Evolutionary conservation across 1,140 invertebrate species (phyloP).

Genomic region (Drosophila kikkawai): DNA sequence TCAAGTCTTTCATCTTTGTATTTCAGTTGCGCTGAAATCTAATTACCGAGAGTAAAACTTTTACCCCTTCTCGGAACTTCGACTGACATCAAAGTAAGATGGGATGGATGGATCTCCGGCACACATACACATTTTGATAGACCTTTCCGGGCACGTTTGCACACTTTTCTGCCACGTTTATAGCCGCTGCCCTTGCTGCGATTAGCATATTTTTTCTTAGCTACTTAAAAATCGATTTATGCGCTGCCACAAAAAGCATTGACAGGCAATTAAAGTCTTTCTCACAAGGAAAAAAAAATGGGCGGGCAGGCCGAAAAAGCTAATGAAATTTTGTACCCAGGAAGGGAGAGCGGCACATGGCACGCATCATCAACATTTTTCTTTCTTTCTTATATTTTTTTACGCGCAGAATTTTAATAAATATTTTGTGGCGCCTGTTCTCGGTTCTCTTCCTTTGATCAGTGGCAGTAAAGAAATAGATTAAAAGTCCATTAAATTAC

Average conservation of each 20-base stretch:
- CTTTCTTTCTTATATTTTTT: constrained; percentile 22
- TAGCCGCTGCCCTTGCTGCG: constrained; percentile 21
- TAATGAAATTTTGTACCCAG: constrained; percentile 56
- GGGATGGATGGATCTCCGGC: constrained; percentile 10
- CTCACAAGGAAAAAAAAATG: constrained; percentile 1
- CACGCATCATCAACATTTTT: constrained; percentile 55
- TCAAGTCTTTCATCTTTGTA: constrained; percentile 25
- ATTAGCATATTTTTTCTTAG: constrained; percentile 57
- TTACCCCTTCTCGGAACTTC: neutral
- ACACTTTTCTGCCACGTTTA: constrained; percentile 55
- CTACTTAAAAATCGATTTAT: constrained; percentile 65
- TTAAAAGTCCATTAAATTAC: constrained; percentile 80
- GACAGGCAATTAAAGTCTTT: constrained; percentile 64
- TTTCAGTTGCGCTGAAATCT: constrained; percentile 2
- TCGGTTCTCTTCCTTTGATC: constrained; percentile 56
- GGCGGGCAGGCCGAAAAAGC: constrained; percentile 23
- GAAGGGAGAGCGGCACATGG: constrained; percentile 8
- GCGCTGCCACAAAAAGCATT: constrained; percentile 59
- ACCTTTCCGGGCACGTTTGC: constrained; percentile 43
- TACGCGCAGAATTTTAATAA: constrained; percentile 62
- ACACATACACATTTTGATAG: constrained; percentile 20
- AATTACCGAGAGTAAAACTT: constrained; percentile 18
- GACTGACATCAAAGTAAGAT: constrained; percentile 30
- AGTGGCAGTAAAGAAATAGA: constrained; percentile 66
- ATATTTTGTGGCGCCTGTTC: constrained; percentile 48